Evolutionary conservation across 2,888 invertebrate species (phyloP), one percentile per base, ranked within the genome.

Genomic region (Ditylenchus weischeri): DNA sequence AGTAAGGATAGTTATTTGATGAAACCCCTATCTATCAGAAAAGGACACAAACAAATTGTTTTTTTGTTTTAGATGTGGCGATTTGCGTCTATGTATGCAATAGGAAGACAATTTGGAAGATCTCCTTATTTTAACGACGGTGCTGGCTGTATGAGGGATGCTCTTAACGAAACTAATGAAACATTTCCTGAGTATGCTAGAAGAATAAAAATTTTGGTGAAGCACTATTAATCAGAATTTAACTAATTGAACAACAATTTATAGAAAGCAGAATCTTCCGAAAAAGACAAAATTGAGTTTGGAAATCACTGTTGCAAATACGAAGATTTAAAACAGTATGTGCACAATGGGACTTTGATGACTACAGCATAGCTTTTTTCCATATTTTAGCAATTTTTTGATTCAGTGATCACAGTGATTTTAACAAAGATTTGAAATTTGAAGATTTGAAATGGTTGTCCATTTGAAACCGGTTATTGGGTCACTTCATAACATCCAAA

Each of bases 81-180:
- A 29, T 67, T 66, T 19, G 66, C 67, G 8, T 66, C 66, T 23
- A 19, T 48, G n/a, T 66, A 66, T 47, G 66, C 68, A 50, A 66
- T 66, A 18, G 66, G 66, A 18, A 35, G n/a, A 29, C 0, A 51
- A 7, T 1, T 68, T 0, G 67, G 67, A 19, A 49, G 66, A n/a
- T 47, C 29, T 1, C 54, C 51, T 50, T 68, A 47, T 15, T 65
- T 66, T 7, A n/a, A 66, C 48, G 19, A 64, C 0, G 23, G 18
- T 6, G 29, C 21, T 6, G 19, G 10, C 10, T 66, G 65, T n/a
- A 57, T 62, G 36, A 23, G n/a, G 4, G 19, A 68, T 13, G 19
- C 54, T 13, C 38, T 19, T 11, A 35, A 21, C 10, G 66, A 66
- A 48, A n/a, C 64, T 1, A 50, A n/a, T 21, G 18, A 11, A 5